These are phyloP conservation scores for Rhagium mordax DNA, from an alignment of 2,888 invertebrate genomes.

Conservation along the genomic window DNA sequence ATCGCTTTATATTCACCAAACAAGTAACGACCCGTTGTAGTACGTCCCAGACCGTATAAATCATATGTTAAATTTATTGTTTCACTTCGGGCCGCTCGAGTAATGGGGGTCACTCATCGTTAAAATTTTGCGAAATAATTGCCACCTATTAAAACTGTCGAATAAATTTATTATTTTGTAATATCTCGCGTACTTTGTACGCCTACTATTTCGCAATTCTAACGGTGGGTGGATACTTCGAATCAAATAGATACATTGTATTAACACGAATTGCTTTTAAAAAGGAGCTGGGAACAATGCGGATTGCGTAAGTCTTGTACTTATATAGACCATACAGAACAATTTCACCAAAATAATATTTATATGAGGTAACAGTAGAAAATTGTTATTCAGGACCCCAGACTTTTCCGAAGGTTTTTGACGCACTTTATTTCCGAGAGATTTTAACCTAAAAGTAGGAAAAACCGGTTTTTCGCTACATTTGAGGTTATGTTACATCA, in stretches of 20 bases:
- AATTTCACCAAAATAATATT: too few relatives aligned
- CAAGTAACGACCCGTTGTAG: slow-evolving; percentile 16
- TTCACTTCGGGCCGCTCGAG: background rate
- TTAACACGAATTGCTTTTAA: background rate
- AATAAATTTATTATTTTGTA: slow-evolving; percentile 1
- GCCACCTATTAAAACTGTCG: background rate
- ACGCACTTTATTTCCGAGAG: too few relatives aligned
- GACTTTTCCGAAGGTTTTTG: too few relatives aligned
- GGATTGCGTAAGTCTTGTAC: background rate
- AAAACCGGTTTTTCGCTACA: too few relatives aligned
- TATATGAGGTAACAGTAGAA: too few relatives aligned
- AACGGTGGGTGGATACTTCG: background rate
- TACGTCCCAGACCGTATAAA: background rate
- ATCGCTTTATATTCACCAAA: slow-evolving; percentile 9
- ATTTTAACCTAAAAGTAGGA: too few relatives aligned
- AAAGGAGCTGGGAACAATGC: background rate
- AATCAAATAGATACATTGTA: background rate
- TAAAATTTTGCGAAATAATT: slow-evolving; percentile 15
- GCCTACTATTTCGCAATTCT: background rate
- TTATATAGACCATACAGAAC: background rate
- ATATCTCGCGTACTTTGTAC: background rate
- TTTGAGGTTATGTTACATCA: too few relatives aligned
- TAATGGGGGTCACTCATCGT: background rate
- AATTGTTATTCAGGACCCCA: too few relatives aligned
- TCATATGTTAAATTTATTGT: slow-evolving; percentile 10